A percentile compares a stretch with the other conserved stretches of the same genome.
These are phyloP conservation scores for Pemphigus obesinymphae DNA, from an alignment of 1,140 invertebrate genomes.

Conservation along the genomic window DNA sequence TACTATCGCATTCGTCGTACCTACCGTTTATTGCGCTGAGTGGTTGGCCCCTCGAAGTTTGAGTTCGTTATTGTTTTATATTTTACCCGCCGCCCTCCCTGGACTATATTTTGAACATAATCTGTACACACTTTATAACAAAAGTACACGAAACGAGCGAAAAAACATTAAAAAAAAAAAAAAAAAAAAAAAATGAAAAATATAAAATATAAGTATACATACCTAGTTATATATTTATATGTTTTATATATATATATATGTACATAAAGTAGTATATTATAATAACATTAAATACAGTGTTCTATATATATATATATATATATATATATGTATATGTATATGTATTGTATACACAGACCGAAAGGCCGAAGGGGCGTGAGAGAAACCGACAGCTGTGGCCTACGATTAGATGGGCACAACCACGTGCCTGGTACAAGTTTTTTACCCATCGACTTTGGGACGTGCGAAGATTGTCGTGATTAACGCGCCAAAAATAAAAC, in stretches of 20 bases:
- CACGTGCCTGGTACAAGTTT: constrained; percentile 19
- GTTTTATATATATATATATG: background rate
- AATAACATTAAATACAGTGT: too few relatives aligned
- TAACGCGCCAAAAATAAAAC: background rate
- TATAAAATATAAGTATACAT: too few relatives aligned
- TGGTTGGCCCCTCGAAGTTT: constrained; percentile 6
- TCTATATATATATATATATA: too few relatives aligned
- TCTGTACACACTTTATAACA: background rate
- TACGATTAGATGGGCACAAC: constrained; percentile 22
- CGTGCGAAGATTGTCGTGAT: constrained; percentile 26
- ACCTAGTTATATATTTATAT: too few relatives aligned
- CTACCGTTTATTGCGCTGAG: constrained; percentile 1
- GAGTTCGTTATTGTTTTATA: background rate
- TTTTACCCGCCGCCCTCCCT: background rate
- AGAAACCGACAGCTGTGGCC: constrained; percentile 26
- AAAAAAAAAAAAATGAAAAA: too few relatives aligned
- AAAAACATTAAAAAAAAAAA: background rate
- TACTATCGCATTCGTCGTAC: background rate
- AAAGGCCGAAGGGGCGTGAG: constrained; percentile 22
- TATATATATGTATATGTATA: background rate
- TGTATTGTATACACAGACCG: too few relatives aligned
- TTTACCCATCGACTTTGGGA: background rate
- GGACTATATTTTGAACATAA: too few relatives aligned
- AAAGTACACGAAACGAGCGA: background rate
- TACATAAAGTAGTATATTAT: too few relatives aligned